These are phyloP conservation scores for Toxonevra muliebris DNA, from an alignment of 2,888 invertebrate genomes.

Conservation along the genomic window DNA sequence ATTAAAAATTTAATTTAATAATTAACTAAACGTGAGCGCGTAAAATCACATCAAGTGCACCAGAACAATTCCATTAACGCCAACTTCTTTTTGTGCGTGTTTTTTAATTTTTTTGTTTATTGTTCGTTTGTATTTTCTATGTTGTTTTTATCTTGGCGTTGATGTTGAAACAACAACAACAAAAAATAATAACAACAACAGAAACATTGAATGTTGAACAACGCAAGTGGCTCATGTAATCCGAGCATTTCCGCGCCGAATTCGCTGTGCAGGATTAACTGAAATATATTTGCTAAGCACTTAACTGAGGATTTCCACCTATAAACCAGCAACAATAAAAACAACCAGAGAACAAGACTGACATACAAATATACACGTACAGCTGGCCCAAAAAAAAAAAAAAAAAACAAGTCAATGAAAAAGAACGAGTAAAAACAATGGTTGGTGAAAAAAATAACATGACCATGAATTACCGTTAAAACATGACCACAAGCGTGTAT, in stretches of 20 bases:
- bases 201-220: neutral
- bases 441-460: conserved; percentile 36
- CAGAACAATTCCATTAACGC: conserved; percentile 20
- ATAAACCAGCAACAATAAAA: no score
- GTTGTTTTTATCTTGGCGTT: neutral
- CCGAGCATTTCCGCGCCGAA: no score
- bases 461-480: conserved; percentile 59
- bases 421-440: neutral
- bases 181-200: neutral
- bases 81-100: conserved; percentile 3
- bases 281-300: no score
- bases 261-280: no score
- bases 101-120: neutral
- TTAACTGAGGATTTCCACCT: no score
- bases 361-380: no score
- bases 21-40: neutral
- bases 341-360: neutral
- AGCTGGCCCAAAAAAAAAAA: no score
- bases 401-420: neutral
- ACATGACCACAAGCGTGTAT: conserved; percentile 54
- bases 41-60: conserved; percentile 25
- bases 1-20: neutral
- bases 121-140: neutral
- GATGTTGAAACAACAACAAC: neutral
- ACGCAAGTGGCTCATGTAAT: neutral